Conservation (phyloP, 2,888 invertebrate species). For the Rapana venosa region DNA sequence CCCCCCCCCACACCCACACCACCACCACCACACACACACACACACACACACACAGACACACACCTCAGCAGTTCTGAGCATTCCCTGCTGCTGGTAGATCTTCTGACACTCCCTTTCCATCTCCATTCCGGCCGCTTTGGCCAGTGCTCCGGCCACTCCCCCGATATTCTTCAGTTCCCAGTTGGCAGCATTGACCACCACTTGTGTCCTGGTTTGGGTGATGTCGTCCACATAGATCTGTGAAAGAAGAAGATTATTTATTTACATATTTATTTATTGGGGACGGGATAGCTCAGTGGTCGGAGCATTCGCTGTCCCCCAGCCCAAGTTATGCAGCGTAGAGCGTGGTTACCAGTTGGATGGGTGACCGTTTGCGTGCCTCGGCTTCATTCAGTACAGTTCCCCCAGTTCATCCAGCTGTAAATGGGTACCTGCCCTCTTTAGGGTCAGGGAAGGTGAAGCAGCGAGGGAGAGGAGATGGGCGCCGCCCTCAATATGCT, state of each 20-base stretch:
- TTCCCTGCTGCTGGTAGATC: constrained; percentile 53
- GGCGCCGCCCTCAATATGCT: no score
- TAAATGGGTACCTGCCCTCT: no score
- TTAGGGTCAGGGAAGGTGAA: no score
- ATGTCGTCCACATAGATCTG: constrained; percentile 45
- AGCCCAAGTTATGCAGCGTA: no score
- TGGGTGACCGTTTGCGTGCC: no score
- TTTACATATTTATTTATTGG: no score
- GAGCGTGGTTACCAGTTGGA: no score
- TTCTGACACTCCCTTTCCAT: constrained; percentile 39
- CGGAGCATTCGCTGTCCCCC: no score
- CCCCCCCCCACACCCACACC: not conserved
- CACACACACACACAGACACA: not conserved
- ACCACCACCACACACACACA: not conserved
- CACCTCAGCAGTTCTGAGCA: constrained; percentile 47
- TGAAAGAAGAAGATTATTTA: not conserved
- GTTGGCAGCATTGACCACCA: constrained; percentile 49
- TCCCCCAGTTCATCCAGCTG: no score
- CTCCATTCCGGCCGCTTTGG: constrained; percentile 43
- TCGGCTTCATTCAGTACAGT: no score
- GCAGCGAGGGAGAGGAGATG: no score
- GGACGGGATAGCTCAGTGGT: no score
- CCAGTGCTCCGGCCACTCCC: constrained; percentile 47
- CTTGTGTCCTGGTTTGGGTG: constrained; percentile 37
- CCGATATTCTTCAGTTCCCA: constrained; percentile 43